Base-by-base conservation (phyloP, 2,888 invertebrate species). In the Folsomia manolachei region DNA sequence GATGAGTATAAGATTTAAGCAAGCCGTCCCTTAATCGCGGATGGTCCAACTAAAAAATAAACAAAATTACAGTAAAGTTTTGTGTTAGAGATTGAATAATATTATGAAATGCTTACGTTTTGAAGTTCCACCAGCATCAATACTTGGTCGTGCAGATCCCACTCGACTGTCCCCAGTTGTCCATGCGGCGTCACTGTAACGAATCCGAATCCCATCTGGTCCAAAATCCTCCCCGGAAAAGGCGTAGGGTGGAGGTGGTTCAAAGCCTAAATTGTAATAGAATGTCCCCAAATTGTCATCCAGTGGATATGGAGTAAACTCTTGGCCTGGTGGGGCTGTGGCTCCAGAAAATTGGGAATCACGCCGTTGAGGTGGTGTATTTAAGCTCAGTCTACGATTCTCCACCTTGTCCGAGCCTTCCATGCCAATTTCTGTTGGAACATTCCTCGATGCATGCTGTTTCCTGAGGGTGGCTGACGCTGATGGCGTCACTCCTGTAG, bases 381-480 rank as follows among this genome's bases (percentile, higher is more conserved):
- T 4, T 4, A n/a, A 14, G 21, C 56, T 56, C 4, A 19, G 7
- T 21, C n/a, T 56, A 4, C 56, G 18, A 19, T 19, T 56, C n/a
- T n/a, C n/a, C n/a, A n/a, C n/a, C n/a, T n/a, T n/a, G 18, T 56
- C 19, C 11, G 7, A 7, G 18, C 7, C 4, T 56, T 56, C 56
- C 56, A 56, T 21, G 19, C 11, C n/a, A 7, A n/a, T 18, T n/a
- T 56, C 56, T 14, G 7, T 18, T 4, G 56, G 7, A 7, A 19
- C 19, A 14, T 19, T 19, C 19, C n/a, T 21, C 21, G 11, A 14
- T 19, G 19, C 21, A 19, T 56, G 18, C 56, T 56, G 11, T 56
- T 56, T 56, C 21, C 56, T 7, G 21, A 56, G 56, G 56, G 56
- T 56, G 56, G 56, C 56, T n/a, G 56, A 56, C 11, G 56, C 56